Evolutionary conservation across 2,888 invertebrate species (phyloP).

Genomic region (Nasonovia ribisnigri): DNA sequence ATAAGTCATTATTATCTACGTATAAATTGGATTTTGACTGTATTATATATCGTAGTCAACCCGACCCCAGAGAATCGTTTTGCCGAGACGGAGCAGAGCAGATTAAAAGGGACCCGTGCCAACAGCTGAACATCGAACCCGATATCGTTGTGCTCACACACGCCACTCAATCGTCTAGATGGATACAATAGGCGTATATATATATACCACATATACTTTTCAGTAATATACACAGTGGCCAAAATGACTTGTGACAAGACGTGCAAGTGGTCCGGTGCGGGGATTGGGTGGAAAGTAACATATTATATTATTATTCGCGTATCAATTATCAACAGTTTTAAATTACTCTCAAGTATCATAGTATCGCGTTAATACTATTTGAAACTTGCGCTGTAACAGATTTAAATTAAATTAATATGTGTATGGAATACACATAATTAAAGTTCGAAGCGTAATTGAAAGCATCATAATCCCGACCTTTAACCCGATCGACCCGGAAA

Average conservation of each 20-base stretch:
- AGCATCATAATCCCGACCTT: neutral
- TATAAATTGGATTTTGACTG: neutral
- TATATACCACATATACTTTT: neutral
- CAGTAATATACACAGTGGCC: neutral
- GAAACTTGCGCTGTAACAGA: neutral
- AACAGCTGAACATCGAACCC: neutral
- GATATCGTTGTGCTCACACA: neutral
- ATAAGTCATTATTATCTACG: neutral
- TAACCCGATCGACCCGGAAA: neutral
- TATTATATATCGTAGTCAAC: slow-evolving; percentile 6
- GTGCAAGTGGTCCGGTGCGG: neutral
- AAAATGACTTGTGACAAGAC: neutral
- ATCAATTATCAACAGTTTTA: neutral
- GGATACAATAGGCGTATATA: neutral
- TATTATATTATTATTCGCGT: neutral
- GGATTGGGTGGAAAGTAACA: neutral
- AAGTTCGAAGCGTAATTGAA: neutral
- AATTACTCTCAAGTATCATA: neutral
- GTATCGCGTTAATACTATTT: neutral
- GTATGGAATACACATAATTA: neutral
- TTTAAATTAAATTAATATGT: neutral
- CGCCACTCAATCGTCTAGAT: neutral
- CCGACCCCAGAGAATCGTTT: neutral
- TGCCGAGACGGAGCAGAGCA: neutral
- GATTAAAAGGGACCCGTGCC: slow-evolving; percentile 27